A percentile compares a stretch with the other conserved stretches of the same genome.
Conservation (phyloP, 2,888 invertebrate genomes). For the Augiades crinisus region DNA sequence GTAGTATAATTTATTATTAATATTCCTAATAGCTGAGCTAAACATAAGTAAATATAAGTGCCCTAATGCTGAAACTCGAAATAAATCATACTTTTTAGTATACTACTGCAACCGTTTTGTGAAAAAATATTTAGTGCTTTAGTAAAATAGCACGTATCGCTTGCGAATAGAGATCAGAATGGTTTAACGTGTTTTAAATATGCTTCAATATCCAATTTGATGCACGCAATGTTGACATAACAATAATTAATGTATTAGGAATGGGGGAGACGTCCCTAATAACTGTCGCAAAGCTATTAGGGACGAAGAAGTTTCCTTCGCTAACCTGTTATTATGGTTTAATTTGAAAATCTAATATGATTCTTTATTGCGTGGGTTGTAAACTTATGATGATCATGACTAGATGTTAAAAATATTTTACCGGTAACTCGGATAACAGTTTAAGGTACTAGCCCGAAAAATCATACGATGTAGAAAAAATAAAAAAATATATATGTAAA, state of each 20-base stretch:
- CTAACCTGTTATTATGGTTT: conserved; percentile 16
- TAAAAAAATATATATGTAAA: too few species aligned
- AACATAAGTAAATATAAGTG: too few species aligned
- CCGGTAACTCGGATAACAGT: too few species aligned
- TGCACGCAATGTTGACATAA: conserved; percentile 48
- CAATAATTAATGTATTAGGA: conserved; percentile 46
- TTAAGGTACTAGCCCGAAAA: too few species aligned
- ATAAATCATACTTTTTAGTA: too few species aligned
- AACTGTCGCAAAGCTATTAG: conserved; percentile 28
- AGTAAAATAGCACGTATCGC: conserved; percentile 1
- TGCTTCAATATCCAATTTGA: conserved; percentile 18
- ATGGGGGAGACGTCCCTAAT: conserved; percentile 37
- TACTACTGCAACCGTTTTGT: conserved; percentile 18
- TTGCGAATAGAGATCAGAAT: conserved; percentile 27
- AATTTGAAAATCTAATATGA: conserved; percentile 1
- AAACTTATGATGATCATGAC: too few species aligned
- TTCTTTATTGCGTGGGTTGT: too few species aligned
- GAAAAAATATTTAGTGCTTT: background rate
- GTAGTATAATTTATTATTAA: too few species aligned
- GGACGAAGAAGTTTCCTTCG: conserved; percentile 1
- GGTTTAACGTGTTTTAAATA: conserved; percentile 9
- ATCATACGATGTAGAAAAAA: too few species aligned
- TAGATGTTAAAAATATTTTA: too few species aligned
- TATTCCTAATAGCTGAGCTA: too few species aligned
- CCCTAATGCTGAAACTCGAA: too few species aligned